Base-by-base conservation (phyloP, 2,888 invertebrate species). In the Mythimna impura region DNA sequence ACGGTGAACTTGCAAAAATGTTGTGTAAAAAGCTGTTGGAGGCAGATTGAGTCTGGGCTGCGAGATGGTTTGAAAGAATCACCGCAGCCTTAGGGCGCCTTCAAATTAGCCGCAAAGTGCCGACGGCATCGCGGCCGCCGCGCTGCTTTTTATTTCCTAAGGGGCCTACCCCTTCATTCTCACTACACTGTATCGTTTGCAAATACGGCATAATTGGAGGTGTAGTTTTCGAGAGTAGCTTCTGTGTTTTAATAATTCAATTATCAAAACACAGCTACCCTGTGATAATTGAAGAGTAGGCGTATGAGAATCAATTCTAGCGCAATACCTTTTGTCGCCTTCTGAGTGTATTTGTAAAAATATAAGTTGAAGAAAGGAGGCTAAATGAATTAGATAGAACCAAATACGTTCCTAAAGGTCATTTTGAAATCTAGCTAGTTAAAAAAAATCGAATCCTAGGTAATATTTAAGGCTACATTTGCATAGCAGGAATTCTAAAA, bases 221-320 rank as follows among this genome's bases (percentile, higher is more conserved):
- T 68, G 20, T 63, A 40, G 30, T 43, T 20, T 36, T 4, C 10
- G 40, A 40, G 1, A 10, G 8, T 34, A 34, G 47, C n/a, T n/a
- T n/a, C 6, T 47, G 47, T 47, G 5, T 25, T 8, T 70, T 6
- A 25, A 25, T 30, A 30, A 30, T 30, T 30, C 2, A 30, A 30
- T 30, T 30, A 30, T 30, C 3, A 30, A 30, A 30, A 30, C 30
- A 30, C 30, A 30, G 30, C 3, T 30, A 30, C 30, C 3, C 30
- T 30, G 30, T 30, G 75, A 7, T 62, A 77, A 77, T 70, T 58
- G 64, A 50, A 57, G 12, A 34, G 73, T 78, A 20, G 69, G 73
- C 17, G 70, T 58, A n/a, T 25, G 47, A 30, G 6, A 52, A 30
- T 50, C 0, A 0, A 34, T 25, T 8, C 20, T n/a, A 12, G 0